Base-by-base conservation (phyloP, 2,888 invertebrate genomes). In the Tineola bisselliella region DNA sequence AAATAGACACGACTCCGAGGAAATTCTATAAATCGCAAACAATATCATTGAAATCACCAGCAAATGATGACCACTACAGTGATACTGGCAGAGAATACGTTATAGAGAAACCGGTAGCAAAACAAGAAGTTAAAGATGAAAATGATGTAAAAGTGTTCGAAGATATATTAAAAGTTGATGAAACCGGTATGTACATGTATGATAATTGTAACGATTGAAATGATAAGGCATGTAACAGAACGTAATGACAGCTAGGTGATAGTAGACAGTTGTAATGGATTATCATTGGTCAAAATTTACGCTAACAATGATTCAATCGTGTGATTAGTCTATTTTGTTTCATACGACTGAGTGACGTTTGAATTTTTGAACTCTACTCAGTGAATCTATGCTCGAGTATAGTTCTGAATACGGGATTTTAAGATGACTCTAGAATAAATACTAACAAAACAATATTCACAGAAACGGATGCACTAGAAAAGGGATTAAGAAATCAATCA, bases 21-120 rank as follows among this genome's bases (percentile, higher is more conserved):
- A 81, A 80, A 62, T 81, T 68, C 62, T 79, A 80, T 48, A 74
- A 76, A 0, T 71, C 75, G 0, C 75, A 83, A 64, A 78, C 72
- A 0, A 73, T 81, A 0, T 65, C 74, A 4, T 64, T 82, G 3
- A 82, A 76, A 65, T 65, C 69, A 43, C 43, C 43, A 43, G 8
- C 12, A 13, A 43, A 43, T 43, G 43, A 43, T 3, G 43, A 43
- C 43, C 4, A 43, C 8, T 3, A 43, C 12, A 43, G 3, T 43
- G 8, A 43, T 12, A 13, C 3, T 43, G 12, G 4, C 8, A 43
- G 4, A n/a, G 43, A 43, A n/a, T 43, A 43, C 13, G 43, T 13
- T 43, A n/a, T 43, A 13, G 25, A 25, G 25, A 25, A 6, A 25
- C 25, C 25, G 6, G 25, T 25, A 25, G 6, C 25, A 25, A 25